Evolutionary conservation across 1,140 invertebrate genomes (phyloP).

Genomic region (Calliopsis andreniformis): DNA sequence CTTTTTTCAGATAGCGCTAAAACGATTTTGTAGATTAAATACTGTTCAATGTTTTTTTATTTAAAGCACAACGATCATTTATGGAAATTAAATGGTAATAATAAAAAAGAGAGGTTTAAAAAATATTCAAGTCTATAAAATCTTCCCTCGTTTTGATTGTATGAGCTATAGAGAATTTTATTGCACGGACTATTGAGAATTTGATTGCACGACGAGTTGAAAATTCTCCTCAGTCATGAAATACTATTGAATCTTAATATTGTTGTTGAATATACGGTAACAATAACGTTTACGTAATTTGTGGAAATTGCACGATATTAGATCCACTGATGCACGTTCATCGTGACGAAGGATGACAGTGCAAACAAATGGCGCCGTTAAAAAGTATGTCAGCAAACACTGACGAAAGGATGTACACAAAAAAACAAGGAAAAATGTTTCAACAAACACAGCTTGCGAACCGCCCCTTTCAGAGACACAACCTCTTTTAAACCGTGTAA

Average conservation of each 20-base stretch:
- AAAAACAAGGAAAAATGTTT: constrained; percentile 36
- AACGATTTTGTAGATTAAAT: too few species aligned
- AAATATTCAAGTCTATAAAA: too few species aligned
- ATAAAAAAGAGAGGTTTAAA: too few species aligned
- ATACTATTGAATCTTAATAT: too few species aligned
- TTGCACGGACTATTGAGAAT: too few species aligned
- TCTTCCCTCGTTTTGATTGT: too few species aligned
- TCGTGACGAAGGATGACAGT: neutral
- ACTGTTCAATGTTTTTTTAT: too few species aligned
- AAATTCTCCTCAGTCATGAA: too few species aligned
- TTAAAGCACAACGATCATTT: too few species aligned
- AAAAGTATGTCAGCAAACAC: constrained; percentile 25
- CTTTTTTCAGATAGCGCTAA: neutral
- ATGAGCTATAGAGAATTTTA: too few species aligned
- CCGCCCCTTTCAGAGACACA: constrained; percentile 4
- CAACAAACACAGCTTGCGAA: constrained; percentile 5
- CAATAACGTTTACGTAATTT: neutral
- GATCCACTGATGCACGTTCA: neutral
- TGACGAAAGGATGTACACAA: neutral
- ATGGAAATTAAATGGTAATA: neutral
- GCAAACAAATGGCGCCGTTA: neutral
- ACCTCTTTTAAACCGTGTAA: constrained; percentile 21
- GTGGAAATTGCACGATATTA: neutral
- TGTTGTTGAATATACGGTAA: too few species aligned
- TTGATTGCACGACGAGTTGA: too few species aligned